phyloP scores from a whole-genome alignment of 2,888 invertebrate genomes.

The Rambutsinella grinnellia region DNA sequence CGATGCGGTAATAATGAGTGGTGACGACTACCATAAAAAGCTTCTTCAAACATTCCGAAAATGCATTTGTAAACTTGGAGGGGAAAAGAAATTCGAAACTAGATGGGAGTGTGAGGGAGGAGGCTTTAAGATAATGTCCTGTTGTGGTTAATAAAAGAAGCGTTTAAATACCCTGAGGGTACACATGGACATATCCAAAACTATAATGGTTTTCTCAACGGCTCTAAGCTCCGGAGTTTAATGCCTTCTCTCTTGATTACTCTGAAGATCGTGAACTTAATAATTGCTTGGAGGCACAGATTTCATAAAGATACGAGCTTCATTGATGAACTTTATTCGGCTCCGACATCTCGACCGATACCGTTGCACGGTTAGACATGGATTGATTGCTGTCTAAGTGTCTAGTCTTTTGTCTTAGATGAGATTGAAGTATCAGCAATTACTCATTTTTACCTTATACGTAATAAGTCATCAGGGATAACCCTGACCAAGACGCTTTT shows the following conservation, averaged over 20 bases:
- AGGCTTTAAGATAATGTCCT: background rate
- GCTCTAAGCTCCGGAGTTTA: slow-evolving; percentile 35
- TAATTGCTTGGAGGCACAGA: slow-evolving; percentile 44
- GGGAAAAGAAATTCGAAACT: too few relatives aligned
- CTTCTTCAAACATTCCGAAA: too few relatives aligned
- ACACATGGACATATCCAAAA: slow-evolving; percentile 39
- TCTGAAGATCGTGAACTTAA: slow-evolving; percentile 38
- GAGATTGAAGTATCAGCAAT: background rate
- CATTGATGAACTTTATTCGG: too few relatives aligned
- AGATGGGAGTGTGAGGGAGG: too few relatives aligned
- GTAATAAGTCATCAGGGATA: background rate
- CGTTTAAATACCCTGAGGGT: background rate
- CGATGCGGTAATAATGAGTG: slow-evolving; percentile 11
- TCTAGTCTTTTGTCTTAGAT: too few relatives aligned
- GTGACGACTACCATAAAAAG: slow-evolving; percentile 14
- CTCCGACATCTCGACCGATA: too few relatives aligned
- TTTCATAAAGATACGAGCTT: slow-evolving; percentile 5
- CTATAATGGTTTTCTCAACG: slow-evolving; percentile 1
- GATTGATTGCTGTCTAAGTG: slow-evolving; percentile 36
- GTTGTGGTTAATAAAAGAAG: background rate
- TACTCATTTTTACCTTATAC: too few relatives aligned
- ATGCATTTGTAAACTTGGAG: too few relatives aligned
- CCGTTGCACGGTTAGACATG: slow-evolving; percentile 22
- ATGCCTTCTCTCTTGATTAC: slow-evolving; percentile 22
- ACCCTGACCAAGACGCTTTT: slow-evolving; percentile 2